phyloP scores from a whole-genome alignment of 1,140 invertebrate genomes.

The Lutraria rhynchaena region DNA sequence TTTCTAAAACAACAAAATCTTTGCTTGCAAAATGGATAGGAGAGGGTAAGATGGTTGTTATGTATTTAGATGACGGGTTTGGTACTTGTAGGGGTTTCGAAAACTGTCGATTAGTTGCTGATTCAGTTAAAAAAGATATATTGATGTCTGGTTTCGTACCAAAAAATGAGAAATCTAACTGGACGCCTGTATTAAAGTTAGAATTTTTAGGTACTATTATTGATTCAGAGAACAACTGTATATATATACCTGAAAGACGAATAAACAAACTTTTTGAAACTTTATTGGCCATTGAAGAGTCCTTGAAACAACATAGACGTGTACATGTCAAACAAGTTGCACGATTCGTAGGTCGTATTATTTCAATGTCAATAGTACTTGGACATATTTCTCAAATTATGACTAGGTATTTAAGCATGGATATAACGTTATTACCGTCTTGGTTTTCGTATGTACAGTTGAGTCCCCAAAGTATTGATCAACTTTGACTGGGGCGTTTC shows the following conservation, averaged over 20 bases:
- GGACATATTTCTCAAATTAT: too few species aligned
- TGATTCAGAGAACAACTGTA: background rate
- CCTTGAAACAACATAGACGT: background rate
- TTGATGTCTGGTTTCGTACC: slow-evolving; percentile 1
- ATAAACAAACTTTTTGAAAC: slow-evolving; percentile 8
- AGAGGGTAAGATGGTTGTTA: slow-evolving; percentile 43
- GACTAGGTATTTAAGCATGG: too few species aligned
- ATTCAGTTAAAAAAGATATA: slow-evolving; percentile 1
- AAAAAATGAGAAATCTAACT: slow-evolving; percentile 5
- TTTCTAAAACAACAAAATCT: slow-evolving; percentile 33
- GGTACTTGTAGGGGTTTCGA: too few species aligned
- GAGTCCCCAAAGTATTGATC: too few species aligned
- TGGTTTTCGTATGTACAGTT: too few species aligned
- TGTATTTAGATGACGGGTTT: slow-evolving; percentile 43
- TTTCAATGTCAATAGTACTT: too few species aligned
- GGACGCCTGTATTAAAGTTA: background rate
- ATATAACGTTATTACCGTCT: slow-evolving; percentile 2
- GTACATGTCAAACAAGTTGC: too few species aligned
- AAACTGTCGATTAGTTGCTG: background rate
- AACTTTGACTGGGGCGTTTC: too few species aligned
- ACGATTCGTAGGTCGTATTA: too few species aligned
- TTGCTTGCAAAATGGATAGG: slow-evolving; percentile 46
- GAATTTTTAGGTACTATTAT: background rate
- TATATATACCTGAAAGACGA: slow-evolving; percentile 30
- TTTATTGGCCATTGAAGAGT: background rate